Conservation (phyloP, 2,113 vertebrate genomes). For the Scatophagus argus region DNA sequence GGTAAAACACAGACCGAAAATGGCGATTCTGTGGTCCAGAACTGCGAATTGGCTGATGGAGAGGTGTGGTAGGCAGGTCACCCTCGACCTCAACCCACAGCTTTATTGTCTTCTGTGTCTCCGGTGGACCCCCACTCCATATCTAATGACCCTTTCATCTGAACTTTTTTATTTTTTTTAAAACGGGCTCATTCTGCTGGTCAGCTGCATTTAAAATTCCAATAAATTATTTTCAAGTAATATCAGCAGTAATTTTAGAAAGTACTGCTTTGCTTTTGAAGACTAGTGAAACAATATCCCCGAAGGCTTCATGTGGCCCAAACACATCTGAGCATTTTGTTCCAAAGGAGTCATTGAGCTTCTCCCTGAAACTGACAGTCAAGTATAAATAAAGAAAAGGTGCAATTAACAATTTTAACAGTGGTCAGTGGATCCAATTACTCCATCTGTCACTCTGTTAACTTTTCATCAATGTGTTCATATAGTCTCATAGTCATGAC, state of each 20-base stretch:
- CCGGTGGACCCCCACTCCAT: background rate
- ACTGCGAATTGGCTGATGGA: constrained; percentile 60
- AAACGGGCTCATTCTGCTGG: constrained; percentile 3
- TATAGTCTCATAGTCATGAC: constrained; percentile 32
- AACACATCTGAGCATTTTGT: constrained; percentile 8
- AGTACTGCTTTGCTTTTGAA: constrained; percentile 4
- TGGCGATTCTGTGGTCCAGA: constrained; percentile 37
- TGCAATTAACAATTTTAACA: constrained; percentile 20
- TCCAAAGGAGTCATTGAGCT: constrained; percentile 1
- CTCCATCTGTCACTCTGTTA: constrained; percentile 42
- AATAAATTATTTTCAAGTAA: constrained; percentile 8
- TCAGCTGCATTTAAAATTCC: background rate
- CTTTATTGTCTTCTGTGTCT: constrained; percentile 3
- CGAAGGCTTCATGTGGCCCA: background rate
- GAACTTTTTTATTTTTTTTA: background rate
- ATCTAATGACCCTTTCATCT: background rate
- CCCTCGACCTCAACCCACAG: constrained; percentile 57
- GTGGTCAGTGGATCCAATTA: constrained; percentile 59
- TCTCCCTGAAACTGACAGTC: background rate
- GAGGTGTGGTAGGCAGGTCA: constrained; percentile 1
- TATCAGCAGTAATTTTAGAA: background rate
- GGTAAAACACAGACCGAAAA: constrained; percentile 48
- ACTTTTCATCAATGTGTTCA: constrained; percentile 43
- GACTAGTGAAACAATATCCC: background rate
- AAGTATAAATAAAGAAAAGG: background rate